Conservation (phyloP, 53 echinoderm and acorn worm species). For the Holothuria scabra region DNA sequence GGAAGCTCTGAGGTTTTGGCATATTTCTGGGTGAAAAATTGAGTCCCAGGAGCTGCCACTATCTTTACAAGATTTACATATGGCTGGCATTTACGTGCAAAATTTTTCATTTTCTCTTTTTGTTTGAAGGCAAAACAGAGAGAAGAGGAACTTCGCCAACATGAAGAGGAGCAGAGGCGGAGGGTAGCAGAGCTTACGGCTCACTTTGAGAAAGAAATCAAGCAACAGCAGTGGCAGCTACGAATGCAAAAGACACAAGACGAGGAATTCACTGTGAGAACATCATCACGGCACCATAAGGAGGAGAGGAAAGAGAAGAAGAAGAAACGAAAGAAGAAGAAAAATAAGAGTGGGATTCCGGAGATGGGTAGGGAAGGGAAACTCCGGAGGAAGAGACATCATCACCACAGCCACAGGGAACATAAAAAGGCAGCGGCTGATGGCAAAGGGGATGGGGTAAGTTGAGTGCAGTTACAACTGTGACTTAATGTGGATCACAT, state of each 20-base stretch:
- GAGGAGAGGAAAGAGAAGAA: slow-evolving; percentile 63
- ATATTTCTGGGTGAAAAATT: no score
- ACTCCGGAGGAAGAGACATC: slow-evolving; percentile 1
- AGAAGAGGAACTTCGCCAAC: slow-evolving; percentile 52
- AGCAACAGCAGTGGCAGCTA: slow-evolving; percentile 92
- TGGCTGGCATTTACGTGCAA: no score
- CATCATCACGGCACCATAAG: slow-evolving; percentile 38
- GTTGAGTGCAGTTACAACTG: neutral
- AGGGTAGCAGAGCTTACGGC: slow-evolving; percentile 83
- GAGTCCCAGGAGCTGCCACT: no score
- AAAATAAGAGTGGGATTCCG: slow-evolving; percentile 26
- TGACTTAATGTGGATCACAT: no score
- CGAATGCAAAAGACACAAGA: slow-evolving; percentile 86
- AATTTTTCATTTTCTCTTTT: no score
- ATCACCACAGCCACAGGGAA: slow-evolving; percentile 44
- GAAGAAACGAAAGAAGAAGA: slow-evolving; percentile 50
- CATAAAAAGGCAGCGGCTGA: slow-evolving; percentile 30
- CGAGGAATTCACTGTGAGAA: slow-evolving; percentile 57
- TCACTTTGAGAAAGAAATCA: slow-evolving; percentile 98
- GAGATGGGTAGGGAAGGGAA: slow-evolving; percentile 37
- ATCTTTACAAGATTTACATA: no score
- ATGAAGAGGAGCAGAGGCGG: slow-evolving; percentile 88
- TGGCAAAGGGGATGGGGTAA: slow-evolving; percentile 34
- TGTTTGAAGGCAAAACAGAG: neutral
- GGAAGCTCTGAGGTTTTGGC: no score